Evolutionary conservation across 2,888 invertebrate genomes (phyloP).

Genomic region (Teinopalpus imperialis): DNA sequence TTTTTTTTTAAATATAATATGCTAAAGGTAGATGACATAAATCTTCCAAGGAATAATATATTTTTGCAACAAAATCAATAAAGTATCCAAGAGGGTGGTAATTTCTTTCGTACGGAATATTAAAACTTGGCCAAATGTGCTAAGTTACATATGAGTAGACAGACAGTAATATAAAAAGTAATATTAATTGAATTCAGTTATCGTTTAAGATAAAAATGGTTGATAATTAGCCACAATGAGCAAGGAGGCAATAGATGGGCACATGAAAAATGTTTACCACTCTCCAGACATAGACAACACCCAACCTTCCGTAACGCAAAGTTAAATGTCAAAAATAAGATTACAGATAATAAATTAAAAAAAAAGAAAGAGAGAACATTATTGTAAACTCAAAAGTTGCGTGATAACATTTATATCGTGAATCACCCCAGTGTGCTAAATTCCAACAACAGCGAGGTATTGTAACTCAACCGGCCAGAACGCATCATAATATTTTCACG

Average conservation of each 20-base stretch:
- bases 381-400: too few relatives aligned
- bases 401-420: too few relatives aligned
- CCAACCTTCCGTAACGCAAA: slow-evolving; percentile 32
- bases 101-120: slow-evolving; percentile 25
- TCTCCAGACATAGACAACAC: slow-evolving; percentile 38
- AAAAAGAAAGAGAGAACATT: too few relatives aligned
- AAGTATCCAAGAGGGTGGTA: slow-evolving; percentile 31
- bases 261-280: slow-evolving; percentile 33
- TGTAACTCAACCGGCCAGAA: too few relatives aligned
- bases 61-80: slow-evolving; percentile 26
- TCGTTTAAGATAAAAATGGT: slow-evolving; percentile 13
- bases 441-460: too few relatives aligned
- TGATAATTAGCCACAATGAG: slow-evolving; percentile 27
- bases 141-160: slow-evolving; percentile 8
- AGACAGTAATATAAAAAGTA: slow-evolving; percentile 16
- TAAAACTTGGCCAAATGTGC: slow-evolving; percentile 19
- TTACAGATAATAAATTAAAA: too few relatives aligned
- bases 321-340: slow-evolving; percentile 8
- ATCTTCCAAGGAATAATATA: slow-evolving; percentile 33
- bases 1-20: too few relatives aligned
- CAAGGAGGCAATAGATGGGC: slow-evolving; percentile 21
- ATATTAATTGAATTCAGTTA: slow-evolving; percentile 3
- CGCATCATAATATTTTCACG: not conserved
- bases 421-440: not conserved
- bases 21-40: slow-evolving; percentile 40